phyloP scores from a whole-genome alignment of 2,888 invertebrate genomes.

The Drosophila maculinotata region DNA sequence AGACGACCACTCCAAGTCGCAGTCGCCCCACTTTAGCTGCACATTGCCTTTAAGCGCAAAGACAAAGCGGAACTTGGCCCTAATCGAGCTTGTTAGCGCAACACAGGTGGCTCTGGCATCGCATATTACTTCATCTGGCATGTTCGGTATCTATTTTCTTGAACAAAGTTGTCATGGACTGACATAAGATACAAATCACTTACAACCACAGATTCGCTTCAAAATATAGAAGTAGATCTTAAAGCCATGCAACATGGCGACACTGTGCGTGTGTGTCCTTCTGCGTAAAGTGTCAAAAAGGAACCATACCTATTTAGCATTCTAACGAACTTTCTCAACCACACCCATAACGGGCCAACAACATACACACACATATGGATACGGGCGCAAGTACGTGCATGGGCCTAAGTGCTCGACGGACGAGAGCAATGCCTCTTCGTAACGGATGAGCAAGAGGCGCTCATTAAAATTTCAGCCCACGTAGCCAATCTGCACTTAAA shows the following conservation, averaged over 20 bases:
- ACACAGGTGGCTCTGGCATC: not conserved
- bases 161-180: conserved; percentile 19
- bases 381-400: conserved; percentile 48
- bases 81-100: conserved; percentile 60
- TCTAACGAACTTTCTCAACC: conserved; percentile 64
- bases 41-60: conserved; percentile 50
- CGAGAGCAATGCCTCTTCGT: conserved; percentile 38
- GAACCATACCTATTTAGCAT: conserved; percentile 63
- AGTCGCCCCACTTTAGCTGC: conserved; percentile 19
- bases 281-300: conserved; percentile 51
- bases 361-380: conserved; percentile 20
- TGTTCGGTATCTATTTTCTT: conserved; percentile 16
- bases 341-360: conserved; percentile 21
- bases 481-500: conserved; percentile 77
- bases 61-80: conserved; percentile 44
- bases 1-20: not conserved
- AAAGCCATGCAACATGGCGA: conserved; percentile 4
- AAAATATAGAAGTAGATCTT: conserved; percentile 8
- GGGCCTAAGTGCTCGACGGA: conserved; percentile 56
- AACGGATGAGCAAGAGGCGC: conserved; percentile 37
- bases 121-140: conserved; percentile 12
- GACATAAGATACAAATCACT: conserved; percentile 67
- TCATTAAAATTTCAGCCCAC: conserved; percentile 78
- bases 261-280: conserved; percentile 9
- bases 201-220: conserved; percentile 37